These are phyloP conservation scores for Tigriopus californicus DNA, from an alignment of 2,888 invertebrate genomes.

Conservation along the genomic window DNA sequence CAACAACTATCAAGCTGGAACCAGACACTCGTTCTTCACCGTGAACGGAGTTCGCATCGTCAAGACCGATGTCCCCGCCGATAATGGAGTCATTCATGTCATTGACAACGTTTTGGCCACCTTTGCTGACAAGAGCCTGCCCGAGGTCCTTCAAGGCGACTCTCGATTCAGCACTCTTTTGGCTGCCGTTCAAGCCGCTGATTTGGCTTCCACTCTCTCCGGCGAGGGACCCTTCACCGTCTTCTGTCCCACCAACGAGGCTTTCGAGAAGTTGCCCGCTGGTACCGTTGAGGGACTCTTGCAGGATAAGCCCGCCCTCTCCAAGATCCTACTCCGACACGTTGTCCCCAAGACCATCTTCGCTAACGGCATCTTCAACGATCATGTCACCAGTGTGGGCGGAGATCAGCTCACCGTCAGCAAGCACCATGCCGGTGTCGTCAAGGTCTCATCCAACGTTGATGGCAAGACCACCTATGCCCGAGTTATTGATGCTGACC, in stretches of 20 bases:
- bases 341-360: background rate
- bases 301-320: background rate
- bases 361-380: background rate
- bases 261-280: background rate
- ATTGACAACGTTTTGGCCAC: background rate
- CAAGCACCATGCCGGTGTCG: background rate
- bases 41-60: background rate
- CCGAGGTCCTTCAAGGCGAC: background rate
- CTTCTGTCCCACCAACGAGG: background rate
- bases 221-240: conserved; percentile 1
- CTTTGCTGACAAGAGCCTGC: background rate
- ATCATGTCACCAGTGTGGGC: background rate
- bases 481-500: background rate
- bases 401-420: background rate
- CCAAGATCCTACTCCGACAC: background rate
- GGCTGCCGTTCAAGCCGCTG: conserved; percentile 6
- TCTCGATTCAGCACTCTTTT: background rate
- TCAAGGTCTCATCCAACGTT: background rate
- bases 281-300: background rate
- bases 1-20: background rate
- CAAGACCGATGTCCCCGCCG: background rate
- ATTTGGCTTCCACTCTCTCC: background rate
- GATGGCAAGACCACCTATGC: background rate
- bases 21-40: background rate
- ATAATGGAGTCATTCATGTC: background rate